Evolutionary conservation across 2,888 invertebrate species (phyloP).

Genomic region (Xylota sylvarum): DNA sequence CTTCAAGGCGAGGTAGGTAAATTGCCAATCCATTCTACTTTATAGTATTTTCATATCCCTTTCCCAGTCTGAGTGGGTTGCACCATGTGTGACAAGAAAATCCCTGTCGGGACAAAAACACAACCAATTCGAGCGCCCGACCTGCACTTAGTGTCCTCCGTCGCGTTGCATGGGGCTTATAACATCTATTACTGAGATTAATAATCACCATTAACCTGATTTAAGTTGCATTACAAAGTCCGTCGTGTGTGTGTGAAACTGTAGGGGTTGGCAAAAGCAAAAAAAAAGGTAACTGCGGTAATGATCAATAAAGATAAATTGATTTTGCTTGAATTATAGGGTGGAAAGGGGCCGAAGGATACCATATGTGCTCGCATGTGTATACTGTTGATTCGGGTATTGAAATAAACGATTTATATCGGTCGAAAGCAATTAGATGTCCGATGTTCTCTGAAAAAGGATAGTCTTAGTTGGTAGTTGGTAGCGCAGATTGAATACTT

Average conservation of each 20-base stretch:
- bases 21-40: constrained; percentile 11
- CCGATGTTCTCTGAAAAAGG: constrained; percentile 21
- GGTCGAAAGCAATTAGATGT: constrained; percentile 70
- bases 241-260: not conserved
- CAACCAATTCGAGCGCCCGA: not conserved
- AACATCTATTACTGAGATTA: constrained; percentile 52
- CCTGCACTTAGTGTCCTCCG: not conserved
- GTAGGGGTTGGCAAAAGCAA: not conserved
- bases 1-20: constrained; percentile 29
- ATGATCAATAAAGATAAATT: constrained; percentile 76
- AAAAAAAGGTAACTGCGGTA: constrained; percentile 50
- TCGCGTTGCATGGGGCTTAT: constrained; percentile 6
- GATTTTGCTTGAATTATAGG: constrained; percentile 58
- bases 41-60: not conserved
- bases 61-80: not conserved
- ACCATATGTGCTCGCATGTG: constrained; percentile 10
- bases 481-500: constrained; percentile 22
- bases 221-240: constrained; percentile 60
- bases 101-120: not conserved
- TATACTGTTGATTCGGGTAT: constrained; percentile 61
- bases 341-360: constrained; percentile 3
- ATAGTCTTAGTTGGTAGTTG: constrained; percentile 16
- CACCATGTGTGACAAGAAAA: constrained; percentile 18
- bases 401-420: constrained; percentile 76
- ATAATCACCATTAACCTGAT: constrained; percentile 73